Base-by-base conservation (phyloP, 2,888 invertebrate genomes). In the Blastobasis lacticolella region DNA sequence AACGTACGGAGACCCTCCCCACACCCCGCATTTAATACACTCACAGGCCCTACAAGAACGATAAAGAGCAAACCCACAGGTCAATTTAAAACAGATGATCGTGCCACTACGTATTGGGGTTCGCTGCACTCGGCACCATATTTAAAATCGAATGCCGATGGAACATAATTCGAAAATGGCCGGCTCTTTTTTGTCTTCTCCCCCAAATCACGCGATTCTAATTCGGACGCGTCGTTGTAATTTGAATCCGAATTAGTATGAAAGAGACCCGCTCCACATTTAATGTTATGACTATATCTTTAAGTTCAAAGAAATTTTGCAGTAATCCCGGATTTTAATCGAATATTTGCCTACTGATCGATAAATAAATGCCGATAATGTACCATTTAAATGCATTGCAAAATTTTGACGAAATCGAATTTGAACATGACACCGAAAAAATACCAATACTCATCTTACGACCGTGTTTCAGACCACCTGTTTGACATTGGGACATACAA, bases 91-190 rank as follows among this genome's bases (percentile, higher is more conserved):
- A 58, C 81, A 80, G 84, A 61, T 69, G 63, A 59, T 66, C 64
- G 65, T 76, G 74, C 75, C 75, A 70, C 69, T 70, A 74, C 73
- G 73, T 65, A 80, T 71, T 68, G 69, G 82, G 77, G 83, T 81
- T 84, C 84, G 78, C 71, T 82, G 86, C 81, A 83, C 83, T 82
- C 79, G 69, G 69, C 75, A 79, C 76, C 79, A 81, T 82, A 74
- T 82, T 84, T 80, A 73, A 83, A 84, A 71, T 82, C 78, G 75
- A 83, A 80, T 71, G 57, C 67, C 70, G 69, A 78, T 80, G 75
- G 71, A 71, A 69, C 66, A 66, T 63, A 65, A 74, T 70, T 77
- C 61, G 59, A 83, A 82, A 81, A 86, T 84, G 83, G 80, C 78
- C 74, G 82, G 63, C 63, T 45, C 50, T 54, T 60, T 70, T 63